Base-by-base conservation (phyloP, 2,113 vertebrate species). In the Varanus komodoensis region DNA sequence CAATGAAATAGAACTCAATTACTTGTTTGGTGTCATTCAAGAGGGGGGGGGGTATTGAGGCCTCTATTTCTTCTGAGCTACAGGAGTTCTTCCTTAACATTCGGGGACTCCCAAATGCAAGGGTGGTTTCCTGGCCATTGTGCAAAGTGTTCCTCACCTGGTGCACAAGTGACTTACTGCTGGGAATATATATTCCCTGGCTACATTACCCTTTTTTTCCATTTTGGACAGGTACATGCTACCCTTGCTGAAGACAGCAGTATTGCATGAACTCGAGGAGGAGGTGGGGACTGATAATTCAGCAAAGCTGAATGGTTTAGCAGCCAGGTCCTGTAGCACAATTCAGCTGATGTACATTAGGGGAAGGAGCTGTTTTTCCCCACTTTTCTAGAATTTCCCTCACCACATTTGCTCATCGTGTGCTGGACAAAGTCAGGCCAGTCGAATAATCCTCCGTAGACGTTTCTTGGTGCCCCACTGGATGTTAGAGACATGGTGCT, bases 121-220 rank as follows among this genome's bases (percentile, higher is more conserved):
- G 4, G 27, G 19, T 64, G 44, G 32, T 1, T 0, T 34, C 17
- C 44, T 68, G 0, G 57, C 17, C 0, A 0, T 7, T 0, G 34
- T 14, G 71, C 29, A 1, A 17, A 7, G 69, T 12, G 90, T 90
- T 27, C n/a, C 61, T 74, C 81, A 21, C 15, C 27, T 32, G 69
- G 71, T 52, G 44, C 52, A 86, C 73, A 54, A 75, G n/a, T 86
- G 71, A 77, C 64, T 64, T 77, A 75, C 3, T 38, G 74, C 54
- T 64, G 34, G 4, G 34, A 3, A 48, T 32, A 6, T 1, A 29
- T 32, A 80, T 54, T 29, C 48, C 50, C 52, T 12, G 78, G 50
- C 12, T 32, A 54, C 11, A 14, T 29, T 54, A 52, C 38, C 38
- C 3, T 44, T 44, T 52, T 52, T 80, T 80, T 80, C 52, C 50